Evolutionary conservation across 1,140 invertebrate species (phyloP).

Genomic region (Meloidogyne chitwoodi): DNA sequence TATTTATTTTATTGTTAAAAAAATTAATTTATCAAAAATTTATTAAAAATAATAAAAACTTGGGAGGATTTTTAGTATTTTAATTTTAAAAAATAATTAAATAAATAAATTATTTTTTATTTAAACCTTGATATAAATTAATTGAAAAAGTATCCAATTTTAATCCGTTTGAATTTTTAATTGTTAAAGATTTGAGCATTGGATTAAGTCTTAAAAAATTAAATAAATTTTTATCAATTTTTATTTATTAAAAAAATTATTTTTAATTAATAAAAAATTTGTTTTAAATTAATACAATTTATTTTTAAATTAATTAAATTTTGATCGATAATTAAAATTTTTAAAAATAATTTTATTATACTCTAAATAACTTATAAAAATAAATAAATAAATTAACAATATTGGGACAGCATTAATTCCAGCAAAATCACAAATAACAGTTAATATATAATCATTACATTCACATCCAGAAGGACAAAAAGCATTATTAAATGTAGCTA

Average conservation of each 20-base stretch:
- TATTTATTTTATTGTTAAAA: no score
- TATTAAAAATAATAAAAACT: no score
- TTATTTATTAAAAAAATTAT: no score
- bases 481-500: neutral
- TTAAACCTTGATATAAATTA: slow-evolving; percentile 4
- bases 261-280: no score
- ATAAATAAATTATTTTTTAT: neutral
- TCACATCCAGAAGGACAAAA: slow-evolving; percentile 22
- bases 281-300: no score
- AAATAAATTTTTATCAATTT: no score
- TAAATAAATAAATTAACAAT: neutral
- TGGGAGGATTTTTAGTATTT: no score
- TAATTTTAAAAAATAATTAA: neutral
- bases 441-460: slow-evolving; percentile 9
- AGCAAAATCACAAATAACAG: slow-evolving; percentile 8
- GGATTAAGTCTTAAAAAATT: slow-evolving; percentile 10
- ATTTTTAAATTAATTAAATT: no score
- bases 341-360: no score
- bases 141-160: slow-evolving; percentile 18
- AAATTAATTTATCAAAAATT: no score
- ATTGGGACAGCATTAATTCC: slow-evolving; percentile 10
- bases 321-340: no score
- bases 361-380: neutral
- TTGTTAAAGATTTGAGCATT: slow-evolving; percentile 8
- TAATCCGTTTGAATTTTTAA: slow-evolving; percentile 11